Evolutionary conservation across 2,888 invertebrate genomes (phyloP), one percentile per base, ranked within the genome.

Genomic region (Drosophila meridionalis): DNA sequence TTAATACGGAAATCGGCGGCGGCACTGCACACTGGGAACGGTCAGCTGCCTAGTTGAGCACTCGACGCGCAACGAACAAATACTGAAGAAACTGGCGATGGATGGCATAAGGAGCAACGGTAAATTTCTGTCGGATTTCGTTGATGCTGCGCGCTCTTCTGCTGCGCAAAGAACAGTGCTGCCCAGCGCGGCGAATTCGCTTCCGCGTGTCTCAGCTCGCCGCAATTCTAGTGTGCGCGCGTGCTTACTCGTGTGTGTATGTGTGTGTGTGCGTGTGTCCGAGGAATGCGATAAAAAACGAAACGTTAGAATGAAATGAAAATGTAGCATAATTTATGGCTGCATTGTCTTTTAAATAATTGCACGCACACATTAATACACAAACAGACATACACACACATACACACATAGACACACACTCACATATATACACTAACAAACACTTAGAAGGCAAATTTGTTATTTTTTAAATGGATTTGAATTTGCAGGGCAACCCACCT

Each of bases 251-350:
- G 20, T 47, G 34, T n/a, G 42, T 55, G 45, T 63, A 45, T 28
- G 56, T 42, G 67, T 36, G 28, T 48, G 69, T 63, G 58, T 80
- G 30, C 52, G 80, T 73, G 57, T 81, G 82, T 80, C 83, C 86
- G 77, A 70, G 85, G 85, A 85, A 85, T 85, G 85, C 85, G 73
- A 85, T 85, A 85, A 85, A 85, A 85, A 85, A 86, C 89, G 90
- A 85, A 90, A 75, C 90, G 84, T 85, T 90, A 85, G 90, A 86
- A 90, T 78, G 84, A 85, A 85, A 90, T 85, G 85, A 85, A 85
- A 85, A 90, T 85, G 90, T 85, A 85, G 89, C 90, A 90, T 85
- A 85, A 85, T 85, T 90, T 85, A 85, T 85, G 87, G 72, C 90
- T 86, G 87, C 85, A 85, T 85, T 90, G 89, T 86, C 90, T 90